phyloP scores from a whole-genome alignment of 2,797 vertebrate species.

The Otus scops region DNA sequence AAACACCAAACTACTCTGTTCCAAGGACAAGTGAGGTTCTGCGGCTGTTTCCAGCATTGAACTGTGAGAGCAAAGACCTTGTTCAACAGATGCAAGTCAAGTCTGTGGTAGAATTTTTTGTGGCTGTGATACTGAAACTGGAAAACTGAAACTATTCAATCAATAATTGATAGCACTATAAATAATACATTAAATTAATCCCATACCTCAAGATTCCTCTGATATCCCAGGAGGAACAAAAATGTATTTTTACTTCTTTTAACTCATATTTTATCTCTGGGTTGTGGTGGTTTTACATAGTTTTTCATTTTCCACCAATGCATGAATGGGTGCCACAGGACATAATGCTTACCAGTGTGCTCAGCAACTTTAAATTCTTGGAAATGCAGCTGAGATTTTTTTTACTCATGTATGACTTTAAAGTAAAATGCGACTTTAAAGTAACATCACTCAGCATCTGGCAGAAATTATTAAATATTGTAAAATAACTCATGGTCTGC shows the following conservation, averaged over 20 bases:
- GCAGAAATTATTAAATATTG: neutral
- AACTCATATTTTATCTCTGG: neutral
- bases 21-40: neutral
- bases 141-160: neutral
- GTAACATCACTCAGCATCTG: neutral
- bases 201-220: neutral
- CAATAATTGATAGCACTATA: neutral
- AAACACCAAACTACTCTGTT: neutral
- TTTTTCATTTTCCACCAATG: neutral
- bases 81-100: neutral
- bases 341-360: neutral
- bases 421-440: neutral
- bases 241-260: neutral
- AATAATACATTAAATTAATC: neutral
- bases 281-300: neutral
- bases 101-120: neutral
- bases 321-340: neutral
- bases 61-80: neutral
- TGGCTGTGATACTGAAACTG: neutral
- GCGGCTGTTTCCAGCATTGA: neutral
- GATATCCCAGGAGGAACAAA: neutral
- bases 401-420: neutral
- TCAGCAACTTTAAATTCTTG: neutral
- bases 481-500: neutral
- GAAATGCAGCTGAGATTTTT: neutral